Base-by-base conservation (phyloP, 2,113 vertebrate genomes). In the Callospermophilus lateralis region DNA sequence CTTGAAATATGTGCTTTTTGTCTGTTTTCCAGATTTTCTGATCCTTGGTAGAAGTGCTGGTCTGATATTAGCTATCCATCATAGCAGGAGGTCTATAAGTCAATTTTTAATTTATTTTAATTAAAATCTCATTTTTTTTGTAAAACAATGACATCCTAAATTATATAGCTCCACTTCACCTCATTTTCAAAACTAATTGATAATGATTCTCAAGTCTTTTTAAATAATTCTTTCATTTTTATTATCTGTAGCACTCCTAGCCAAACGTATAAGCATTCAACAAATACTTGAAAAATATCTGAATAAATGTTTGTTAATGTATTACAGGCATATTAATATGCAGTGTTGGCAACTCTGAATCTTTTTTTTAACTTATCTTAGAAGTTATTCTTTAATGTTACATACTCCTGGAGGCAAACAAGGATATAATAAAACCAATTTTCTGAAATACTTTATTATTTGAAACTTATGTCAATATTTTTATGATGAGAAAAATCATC, bases 181-280 rank as follows among this genome's bases (percentile, higher is more conserved):
- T 91, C 4, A n/a, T 84, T 97, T 67, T 72, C 45, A 78, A 78
- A 76, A 20, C 28, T n/a, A 16, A 65, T 88, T 91, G 73, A 15
- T 7, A 30, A 11, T 58, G 20, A 88, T 63, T 22, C 53, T 61
- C 63, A 4, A 90, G 17, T 48, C 24, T 4, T 83, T 95, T 89
- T 70, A 13, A 76, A 58, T 84, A 65, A 77, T 24, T 58, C 17
- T 42, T 65, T 42, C 26, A 80, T 73, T 55, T 77, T 30, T 77
- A 73, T 92, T 45, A 30, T 58, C 51, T 85, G 10, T 61, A 74
- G 48, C 20, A 53, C 7, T 78, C n/a, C 10, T 22, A 45, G 42
- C n/a, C 34, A 68, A 28, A 67, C 10, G 17, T 32, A 32, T 26
- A 51, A 12, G 4, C 22, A 68, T 76, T 92, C 32, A 39, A 39